Conservation (phyloP, 2,888 invertebrate species). For the Tolmerus cingulatus region DNA sequence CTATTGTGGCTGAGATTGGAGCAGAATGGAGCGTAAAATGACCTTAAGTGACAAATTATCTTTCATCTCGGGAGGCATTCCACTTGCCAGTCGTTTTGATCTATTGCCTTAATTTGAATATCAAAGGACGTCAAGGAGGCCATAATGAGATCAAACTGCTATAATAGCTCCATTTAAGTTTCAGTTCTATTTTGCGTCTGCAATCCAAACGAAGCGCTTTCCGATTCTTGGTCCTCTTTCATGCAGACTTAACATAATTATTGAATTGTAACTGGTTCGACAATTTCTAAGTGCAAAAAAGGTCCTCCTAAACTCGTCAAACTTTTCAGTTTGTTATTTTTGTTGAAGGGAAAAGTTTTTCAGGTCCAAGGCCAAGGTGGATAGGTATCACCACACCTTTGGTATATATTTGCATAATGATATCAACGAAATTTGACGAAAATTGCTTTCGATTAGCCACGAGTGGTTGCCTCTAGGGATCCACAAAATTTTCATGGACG, state of each 20-base stretch:
- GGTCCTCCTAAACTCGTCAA: background rate
- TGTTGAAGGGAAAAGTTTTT: background rate
- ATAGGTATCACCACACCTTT: background rate
- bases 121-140: background rate
- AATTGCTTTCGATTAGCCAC: background rate
- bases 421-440: background rate
- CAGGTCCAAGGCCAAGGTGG: background rate
- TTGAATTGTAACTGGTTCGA: background rate
- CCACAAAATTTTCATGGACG: background rate
- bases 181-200: background rate
- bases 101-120: background rate
- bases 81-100: background rate
- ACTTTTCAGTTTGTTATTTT: background rate
- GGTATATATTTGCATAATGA: background rate
- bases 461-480: background rate
- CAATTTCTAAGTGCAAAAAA: background rate
- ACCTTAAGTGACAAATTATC: background rate
- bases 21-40: background rate
- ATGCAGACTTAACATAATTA: background rate
- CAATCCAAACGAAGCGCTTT: background rate
- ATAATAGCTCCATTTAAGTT: background rate
- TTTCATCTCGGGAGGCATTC: background rate
- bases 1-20: background rate
- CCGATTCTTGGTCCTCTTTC: background rate
- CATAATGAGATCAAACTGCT: background rate